Conservation (phyloP, 2,113 vertebrate species). For the Cavia aperea region DNA sequence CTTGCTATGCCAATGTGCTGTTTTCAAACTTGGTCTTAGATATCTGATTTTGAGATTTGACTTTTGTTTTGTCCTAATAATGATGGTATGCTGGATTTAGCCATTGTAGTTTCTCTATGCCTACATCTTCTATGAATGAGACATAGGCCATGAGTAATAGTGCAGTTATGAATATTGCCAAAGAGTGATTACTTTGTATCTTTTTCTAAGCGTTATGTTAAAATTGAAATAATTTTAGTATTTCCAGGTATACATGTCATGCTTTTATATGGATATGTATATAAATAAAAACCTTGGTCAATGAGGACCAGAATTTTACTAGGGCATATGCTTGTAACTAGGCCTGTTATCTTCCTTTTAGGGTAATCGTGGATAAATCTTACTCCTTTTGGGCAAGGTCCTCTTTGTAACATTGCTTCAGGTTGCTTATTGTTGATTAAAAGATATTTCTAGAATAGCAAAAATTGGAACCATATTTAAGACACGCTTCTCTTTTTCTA, state of each 20-base stretch:
- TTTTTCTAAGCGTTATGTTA: slow-evolving; percentile 10
- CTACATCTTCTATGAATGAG: neutral
- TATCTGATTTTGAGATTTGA: slow-evolving; percentile 13
- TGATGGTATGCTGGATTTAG: neutral
- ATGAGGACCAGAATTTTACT: neutral
- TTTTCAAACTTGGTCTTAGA: neutral
- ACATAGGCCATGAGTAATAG: neutral
- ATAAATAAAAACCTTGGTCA: slow-evolving; percentile 14
- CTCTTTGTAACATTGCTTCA: slow-evolving; percentile 18
- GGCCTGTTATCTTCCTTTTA: neutral
- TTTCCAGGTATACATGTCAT: neutral
- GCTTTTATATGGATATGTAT: slow-evolving; percentile 1
- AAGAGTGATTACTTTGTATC: neutral
- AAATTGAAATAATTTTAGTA: slow-evolving; percentile 21
- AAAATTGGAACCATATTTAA: slow-evolving; percentile 14
- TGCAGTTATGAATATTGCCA: neutral
- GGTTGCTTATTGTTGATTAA: slow-evolving; percentile 2
- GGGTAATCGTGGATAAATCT: neutral
- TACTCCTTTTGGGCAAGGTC: neutral
- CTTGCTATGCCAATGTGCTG: neutral
- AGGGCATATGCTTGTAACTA: neutral
- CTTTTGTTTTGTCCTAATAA: slow-evolving; percentile 37
- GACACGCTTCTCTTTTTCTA: neutral
- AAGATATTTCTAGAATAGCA: neutral
- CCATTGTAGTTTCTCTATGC: neutral